phyloP scores from a whole-genome alignment of 2,888 invertebrate genomes.

The Morpho deidamia region DNA sequence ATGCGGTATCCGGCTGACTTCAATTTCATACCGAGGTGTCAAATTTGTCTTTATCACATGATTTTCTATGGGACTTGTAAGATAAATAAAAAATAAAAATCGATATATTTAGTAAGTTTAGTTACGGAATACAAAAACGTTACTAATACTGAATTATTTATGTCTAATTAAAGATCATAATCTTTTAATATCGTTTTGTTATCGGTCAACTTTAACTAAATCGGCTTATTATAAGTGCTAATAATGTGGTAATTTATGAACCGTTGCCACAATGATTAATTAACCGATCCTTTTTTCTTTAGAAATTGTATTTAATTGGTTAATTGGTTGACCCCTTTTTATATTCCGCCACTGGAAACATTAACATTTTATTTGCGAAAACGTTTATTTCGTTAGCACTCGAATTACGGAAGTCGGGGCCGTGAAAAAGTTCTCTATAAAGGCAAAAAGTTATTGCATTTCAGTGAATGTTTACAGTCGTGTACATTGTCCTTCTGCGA shows the following conservation, averaged over 20 bases:
- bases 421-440: slow-evolving; percentile 14
- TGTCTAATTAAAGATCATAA: slow-evolving; percentile 1
- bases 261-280: slow-evolving; percentile 19
- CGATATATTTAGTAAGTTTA: background rate
- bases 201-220: slow-evolving; percentile 1
- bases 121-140: background rate
- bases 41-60: too few relatives aligned
- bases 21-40: too few relatives aligned
- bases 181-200: slow-evolving; percentile 2
- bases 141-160: background rate
- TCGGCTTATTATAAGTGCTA: background rate
- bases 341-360: background rate
- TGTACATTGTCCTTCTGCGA: slow-evolving; percentile 13
- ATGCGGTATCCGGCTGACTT: too few relatives aligned
- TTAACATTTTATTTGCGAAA: slow-evolving; percentile 29
- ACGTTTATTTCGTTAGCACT: slow-evolving; percentile 12
- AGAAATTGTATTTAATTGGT: slow-evolving; percentile 13
- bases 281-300: slow-evolving; percentile 12
- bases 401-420: slow-evolving; percentile 15
- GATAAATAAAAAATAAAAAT: too few relatives aligned
- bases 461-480: slow-evolving; percentile 7
- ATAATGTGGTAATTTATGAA: slow-evolving; percentile 8
- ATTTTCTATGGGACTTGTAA: too few relatives aligned
- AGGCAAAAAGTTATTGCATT: slow-evolving; percentile 12
- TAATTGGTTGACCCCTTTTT: slow-evolving; percentile 15